Base-by-base conservation (phyloP, 2,888 invertebrate genomes). In the Macaria notata region DNA sequence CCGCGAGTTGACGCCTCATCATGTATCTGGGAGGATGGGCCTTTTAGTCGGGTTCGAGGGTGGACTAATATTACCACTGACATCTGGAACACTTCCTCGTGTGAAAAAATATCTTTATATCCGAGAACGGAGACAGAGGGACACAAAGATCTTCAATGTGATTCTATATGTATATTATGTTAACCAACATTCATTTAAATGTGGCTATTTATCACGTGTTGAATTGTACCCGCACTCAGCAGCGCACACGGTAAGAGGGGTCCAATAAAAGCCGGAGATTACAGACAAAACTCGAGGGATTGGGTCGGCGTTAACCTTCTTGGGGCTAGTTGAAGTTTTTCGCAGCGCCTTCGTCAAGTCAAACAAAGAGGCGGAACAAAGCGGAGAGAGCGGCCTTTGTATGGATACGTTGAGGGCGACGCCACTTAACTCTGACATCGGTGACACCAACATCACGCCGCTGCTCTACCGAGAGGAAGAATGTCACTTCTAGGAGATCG, bases 301-400 rank as follows among this genome's bases (percentile, higher is more conserved):
- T 64, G 59, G 54, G 58, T 8, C 4, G 41, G 38, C 8, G 55
- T 60, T 65, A 66, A 71, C 71, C 66, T 69, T 71, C 71, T 70
- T 71, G 71, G 70, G 69, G 66, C 68, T 69, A 73, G 76, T 78
- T 77, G 66, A 74, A 78, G 77, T 80, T 86, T 87, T 88, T 86
- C 77, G 70, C 72, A 73, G 72, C 72, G 76, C 78, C 81, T 81
- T 75, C 80, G 79, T 83, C 81, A 81, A 83, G 77, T 76, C 83
- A 84, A 84, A 90, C 89, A 89, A 90, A 88, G 86, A 86, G 77
- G 83, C 84, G 83, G 84, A 87, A 90, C 88, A 90, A 88, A 86
- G 87, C 83, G 76, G 84, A 82, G 85, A 88, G 88, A 86, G 84
- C 81, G 73, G 85, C 81, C 83, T 88, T 88, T 89, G 86, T 87